Conservation (phyloP, 2,797 vertebrate genomes). For the Tadarida brasiliensis region DNA sequence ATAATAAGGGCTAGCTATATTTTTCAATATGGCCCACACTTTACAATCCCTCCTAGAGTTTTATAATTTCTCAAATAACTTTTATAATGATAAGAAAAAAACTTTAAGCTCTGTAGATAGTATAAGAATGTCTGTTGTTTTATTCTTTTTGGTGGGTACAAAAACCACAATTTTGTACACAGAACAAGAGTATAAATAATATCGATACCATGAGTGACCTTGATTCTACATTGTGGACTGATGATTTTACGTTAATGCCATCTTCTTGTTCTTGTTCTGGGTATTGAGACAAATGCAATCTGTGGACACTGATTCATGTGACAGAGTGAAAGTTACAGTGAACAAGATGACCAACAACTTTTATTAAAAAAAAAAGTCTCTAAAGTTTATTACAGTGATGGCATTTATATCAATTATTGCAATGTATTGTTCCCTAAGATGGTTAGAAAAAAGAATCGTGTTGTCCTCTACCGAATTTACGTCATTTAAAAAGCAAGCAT, state of each 20-base stretch:
- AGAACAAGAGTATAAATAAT: constrained; percentile 92
- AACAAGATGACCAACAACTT: constrained; percentile 92
- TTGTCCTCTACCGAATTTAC: constrained; percentile 98
- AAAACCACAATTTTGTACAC: constrained; percentile 91
- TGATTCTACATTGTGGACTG: constrained; percentile 88
- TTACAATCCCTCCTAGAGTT: constrained; percentile 5
- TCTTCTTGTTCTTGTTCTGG: constrained; percentile 88
- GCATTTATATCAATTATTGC: constrained; percentile 99
- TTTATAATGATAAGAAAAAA: constrained; percentile 83
- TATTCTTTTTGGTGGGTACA: constrained; percentile 92
- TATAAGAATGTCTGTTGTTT: constrained; percentile 92
- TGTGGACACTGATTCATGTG: constrained; percentile 88
- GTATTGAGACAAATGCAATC: constrained; percentile 91
- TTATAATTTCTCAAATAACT: constrained; percentile 74
- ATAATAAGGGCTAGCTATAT: constrained; percentile 56
- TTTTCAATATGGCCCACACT: constrained; percentile 40
- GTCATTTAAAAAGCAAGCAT: constrained; percentile 98
- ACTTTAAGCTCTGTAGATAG: constrained; percentile 86
- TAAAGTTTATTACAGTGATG: constrained; percentile 96
- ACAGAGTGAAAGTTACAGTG: constrained; percentile 93
- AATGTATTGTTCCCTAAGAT: constrained; percentile 98
- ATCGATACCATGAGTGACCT: constrained; percentile 88
- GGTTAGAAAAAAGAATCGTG: constrained; percentile 98
- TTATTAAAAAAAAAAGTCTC: constrained; percentile 91
- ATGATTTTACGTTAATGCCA: constrained; percentile 90